Percentiles rank a stretch among this genome's conserved stretches.
These are phyloP conservation scores for Macheiramphus alcinus DNA, from an alignment of 2,113 vertebrate species.

Conservation along the genomic window DNA sequence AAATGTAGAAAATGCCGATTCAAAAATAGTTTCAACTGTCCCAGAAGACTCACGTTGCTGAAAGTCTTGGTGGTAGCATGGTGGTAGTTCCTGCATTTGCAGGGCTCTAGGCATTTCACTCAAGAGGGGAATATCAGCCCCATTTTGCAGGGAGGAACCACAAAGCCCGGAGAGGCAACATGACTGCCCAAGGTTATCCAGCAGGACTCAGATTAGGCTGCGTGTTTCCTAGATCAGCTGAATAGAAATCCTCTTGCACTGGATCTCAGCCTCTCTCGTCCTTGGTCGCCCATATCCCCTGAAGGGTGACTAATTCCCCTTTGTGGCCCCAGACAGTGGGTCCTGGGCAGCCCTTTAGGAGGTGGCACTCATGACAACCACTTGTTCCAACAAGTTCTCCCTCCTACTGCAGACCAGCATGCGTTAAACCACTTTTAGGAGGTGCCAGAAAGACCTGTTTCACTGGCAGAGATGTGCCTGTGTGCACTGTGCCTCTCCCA, in stretches of 20 bases:
- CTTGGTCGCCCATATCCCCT: background rate
- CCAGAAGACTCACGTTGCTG: background rate
- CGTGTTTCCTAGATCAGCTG: background rate
- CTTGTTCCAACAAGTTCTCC: background rate
- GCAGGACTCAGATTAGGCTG: background rate
- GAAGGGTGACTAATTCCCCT: background rate
- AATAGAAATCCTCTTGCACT: slow-evolving; percentile 16
- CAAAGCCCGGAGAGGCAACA: background rate
- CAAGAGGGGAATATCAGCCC: background rate
- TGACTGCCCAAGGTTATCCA: background rate
- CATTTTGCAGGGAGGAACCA: background rate
- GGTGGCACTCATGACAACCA: accelerated
- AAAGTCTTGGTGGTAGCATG: background rate
- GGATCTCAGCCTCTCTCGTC: background rate
- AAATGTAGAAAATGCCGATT: background rate
- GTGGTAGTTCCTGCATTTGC: background rate
- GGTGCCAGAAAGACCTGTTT: background rate
- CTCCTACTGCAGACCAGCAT: background rate
- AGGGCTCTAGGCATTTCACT: background rate
- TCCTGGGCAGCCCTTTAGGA: background rate
- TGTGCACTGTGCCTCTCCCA: background rate
- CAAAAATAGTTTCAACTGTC: background rate
- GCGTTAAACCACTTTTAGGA: background rate
- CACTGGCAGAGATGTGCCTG: background rate
- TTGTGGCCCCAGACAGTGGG: too few species aligned